Evolutionary conservation across 2,888 invertebrate genomes (phyloP), one percentile per base, ranked within the genome.

Genomic region (Nephrotoma flavescens): DNA sequence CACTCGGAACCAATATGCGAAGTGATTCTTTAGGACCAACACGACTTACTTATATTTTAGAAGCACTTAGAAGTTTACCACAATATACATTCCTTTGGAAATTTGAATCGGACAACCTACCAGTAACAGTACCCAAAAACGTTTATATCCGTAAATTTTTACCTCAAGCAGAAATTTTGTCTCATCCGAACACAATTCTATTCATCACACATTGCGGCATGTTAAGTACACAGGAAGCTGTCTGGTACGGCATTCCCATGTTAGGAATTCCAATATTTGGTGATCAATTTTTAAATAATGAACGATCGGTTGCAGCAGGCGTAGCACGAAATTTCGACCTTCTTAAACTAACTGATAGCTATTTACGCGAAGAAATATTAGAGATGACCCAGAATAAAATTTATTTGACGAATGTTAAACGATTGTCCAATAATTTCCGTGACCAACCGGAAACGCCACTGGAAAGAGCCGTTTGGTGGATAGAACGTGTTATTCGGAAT

Each of bases 141-240:
- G 89, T 94, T 0, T 89, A 91, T 88, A 88, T 92, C 0, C 89
- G 88, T 86, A 90, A 91, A 41, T 93, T 93, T 93, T 87, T 93
- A 44, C 93, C 93, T 0, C 93, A 93, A 88, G 91, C 91, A 87
- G 93, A 93, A 88, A 89, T 93, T 86, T 88, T 86, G 90, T 90
- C 89, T 45, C 88, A 89, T 86, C 87, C 89, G 0, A 89, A 89
- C 44, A 52, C 90, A 0, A 90, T 89, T 85, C 89, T 88, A 0
- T 90, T 91, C 83, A 87, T 91, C 1, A 90, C 89, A 0, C 90
- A 91, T 87, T 89, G 89, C 31, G 91, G 91, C 19, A 89, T 90
- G 9, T 88, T 91, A 7, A 89, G 89, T 31, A 87, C 90, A 0
- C 89, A 89, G 9, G 91, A 91, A 87, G 89, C 91, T 0, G 88